phyloP scores from a whole-genome alignment of 2,113 vertebrate species.

The Boleophthalmus pectinirostris region DNA sequence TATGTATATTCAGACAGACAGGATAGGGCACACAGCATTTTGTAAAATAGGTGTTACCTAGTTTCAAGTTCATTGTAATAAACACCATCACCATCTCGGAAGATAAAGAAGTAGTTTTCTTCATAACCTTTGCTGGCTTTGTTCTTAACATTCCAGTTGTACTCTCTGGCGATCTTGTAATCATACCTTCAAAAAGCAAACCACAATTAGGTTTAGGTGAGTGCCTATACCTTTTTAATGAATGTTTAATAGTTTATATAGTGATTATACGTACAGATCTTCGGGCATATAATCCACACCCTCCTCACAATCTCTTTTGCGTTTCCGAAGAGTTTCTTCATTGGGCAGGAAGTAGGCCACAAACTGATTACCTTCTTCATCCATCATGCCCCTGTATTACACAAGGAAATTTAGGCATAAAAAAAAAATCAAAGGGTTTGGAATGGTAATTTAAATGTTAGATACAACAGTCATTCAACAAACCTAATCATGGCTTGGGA shows the following conservation, averaged over 20 bases:
- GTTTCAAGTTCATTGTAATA: conserved; percentile 97
- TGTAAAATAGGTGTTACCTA: conserved; percentile 68
- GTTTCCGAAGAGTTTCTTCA: conserved; percentile 89
- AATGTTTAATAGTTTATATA: too few relatives aligned
- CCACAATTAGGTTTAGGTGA: too few relatives aligned
- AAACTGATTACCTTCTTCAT: conserved; percentile 96
- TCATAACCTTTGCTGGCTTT: conserved; percentile 97
- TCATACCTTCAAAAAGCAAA: conserved; percentile 81
- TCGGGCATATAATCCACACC: conserved; percentile 90
- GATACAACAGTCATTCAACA: not conserved
- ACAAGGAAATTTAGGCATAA: not conserved
- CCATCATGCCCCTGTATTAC: conserved; percentile 91
- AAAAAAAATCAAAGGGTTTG: not conserved
- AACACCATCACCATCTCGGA: conserved; percentile 90
- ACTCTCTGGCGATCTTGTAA: conserved; percentile 94
- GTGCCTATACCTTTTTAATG: too few relatives aligned
- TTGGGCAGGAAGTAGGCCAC: conserved; percentile 93
- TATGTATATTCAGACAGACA: not conserved
- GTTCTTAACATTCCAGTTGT: conserved; percentile 98
- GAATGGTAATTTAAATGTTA: not conserved
- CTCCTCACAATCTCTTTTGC: conserved; percentile 90
- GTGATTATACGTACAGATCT: conserved; percentile 79
- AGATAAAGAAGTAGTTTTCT: conserved; percentile 98
- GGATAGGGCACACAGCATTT: not conserved
- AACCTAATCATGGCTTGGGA: conserved; percentile 97